Percentiles rank a stretch among this genome's conserved stretches.
These are phyloP conservation scores for Brienomyrus brachyistius DNA, from an alignment of 2,113 vertebrate species.

Conservation along the genomic window DNA sequence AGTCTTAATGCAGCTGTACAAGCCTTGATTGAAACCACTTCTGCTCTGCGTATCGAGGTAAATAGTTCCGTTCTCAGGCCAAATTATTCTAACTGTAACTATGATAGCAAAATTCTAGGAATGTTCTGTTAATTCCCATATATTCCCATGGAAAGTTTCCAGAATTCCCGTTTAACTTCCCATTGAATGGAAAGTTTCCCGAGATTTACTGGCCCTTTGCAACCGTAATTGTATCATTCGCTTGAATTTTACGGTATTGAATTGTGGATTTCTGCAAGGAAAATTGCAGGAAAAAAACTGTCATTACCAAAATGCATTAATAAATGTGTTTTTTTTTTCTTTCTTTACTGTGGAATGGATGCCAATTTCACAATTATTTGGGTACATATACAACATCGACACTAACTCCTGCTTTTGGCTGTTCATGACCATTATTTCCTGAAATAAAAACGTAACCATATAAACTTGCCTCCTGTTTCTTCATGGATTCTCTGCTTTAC, in stretches of 20 bases:
- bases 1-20: constrained; percentile 70
- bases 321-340: neutral
- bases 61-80: constrained; percentile 15
- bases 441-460: neutral
- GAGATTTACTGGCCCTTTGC: no score
- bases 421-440: neutral
- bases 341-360: neutral
- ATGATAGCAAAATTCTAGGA: no score
- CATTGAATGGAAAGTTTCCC: no score
- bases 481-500: neutral
- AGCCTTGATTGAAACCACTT: constrained; percentile 62
- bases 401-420: constrained; percentile 5
- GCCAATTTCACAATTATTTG: constrained; percentile 6
- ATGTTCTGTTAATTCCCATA: no score
- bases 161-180: no score
- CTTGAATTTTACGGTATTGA: neutral
- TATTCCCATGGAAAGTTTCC: no score
- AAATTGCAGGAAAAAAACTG: neutral
- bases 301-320: neutral
- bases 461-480: neutral
- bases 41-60: constrained; percentile 77
- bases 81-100: neutral
- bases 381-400: neutral
- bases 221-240: neutral
- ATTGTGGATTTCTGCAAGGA: neutral